A percentile compares a stretch with the other conserved stretches of the same genome.
Conservation (phyloP, 2,113 vertebrate genomes). For the Spilogale gracilis region DNA sequence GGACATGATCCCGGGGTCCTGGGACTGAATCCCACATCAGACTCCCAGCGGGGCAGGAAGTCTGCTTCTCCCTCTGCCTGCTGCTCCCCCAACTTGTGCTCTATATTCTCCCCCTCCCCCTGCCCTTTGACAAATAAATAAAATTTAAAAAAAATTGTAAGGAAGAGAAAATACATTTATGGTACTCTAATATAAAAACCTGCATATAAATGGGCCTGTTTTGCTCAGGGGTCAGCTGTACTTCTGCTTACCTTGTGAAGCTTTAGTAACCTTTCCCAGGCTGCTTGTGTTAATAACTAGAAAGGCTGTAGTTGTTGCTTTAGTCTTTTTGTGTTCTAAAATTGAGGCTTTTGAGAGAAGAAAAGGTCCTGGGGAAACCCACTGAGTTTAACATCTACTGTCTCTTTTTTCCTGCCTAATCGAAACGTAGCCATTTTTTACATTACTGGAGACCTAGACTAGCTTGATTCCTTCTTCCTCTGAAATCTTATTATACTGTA, state of each 20-base stretch:
- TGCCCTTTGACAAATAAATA: background rate
- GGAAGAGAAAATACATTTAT: background rate
- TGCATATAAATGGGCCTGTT: background rate
- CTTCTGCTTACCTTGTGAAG: background rate
- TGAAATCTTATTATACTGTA: slow-evolving; percentile 8
- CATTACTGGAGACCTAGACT: background rate
- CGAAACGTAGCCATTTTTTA: slow-evolving; percentile 31
- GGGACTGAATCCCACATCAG: background rate
- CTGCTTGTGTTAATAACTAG: background rate
- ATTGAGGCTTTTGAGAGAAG: background rate
- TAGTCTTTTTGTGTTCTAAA: background rate
- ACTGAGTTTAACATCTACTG: background rate
- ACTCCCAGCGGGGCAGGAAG: background rate
- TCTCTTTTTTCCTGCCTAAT: background rate
- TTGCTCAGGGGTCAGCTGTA: background rate
- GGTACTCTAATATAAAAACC: background rate
- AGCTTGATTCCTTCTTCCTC: slow-evolving; percentile 17
- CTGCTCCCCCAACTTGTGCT: background rate
- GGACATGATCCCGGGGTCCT: background rate
- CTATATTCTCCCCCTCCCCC: background rate
- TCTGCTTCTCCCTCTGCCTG: background rate
- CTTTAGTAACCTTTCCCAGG: background rate
- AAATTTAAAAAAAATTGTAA: background rate
- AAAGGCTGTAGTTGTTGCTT: background rate
- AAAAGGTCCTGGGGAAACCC: background rate